Evolutionary conservation across 2,888 invertebrate species (phyloP).

Genomic region (Drosophila barbarae): DNA sequence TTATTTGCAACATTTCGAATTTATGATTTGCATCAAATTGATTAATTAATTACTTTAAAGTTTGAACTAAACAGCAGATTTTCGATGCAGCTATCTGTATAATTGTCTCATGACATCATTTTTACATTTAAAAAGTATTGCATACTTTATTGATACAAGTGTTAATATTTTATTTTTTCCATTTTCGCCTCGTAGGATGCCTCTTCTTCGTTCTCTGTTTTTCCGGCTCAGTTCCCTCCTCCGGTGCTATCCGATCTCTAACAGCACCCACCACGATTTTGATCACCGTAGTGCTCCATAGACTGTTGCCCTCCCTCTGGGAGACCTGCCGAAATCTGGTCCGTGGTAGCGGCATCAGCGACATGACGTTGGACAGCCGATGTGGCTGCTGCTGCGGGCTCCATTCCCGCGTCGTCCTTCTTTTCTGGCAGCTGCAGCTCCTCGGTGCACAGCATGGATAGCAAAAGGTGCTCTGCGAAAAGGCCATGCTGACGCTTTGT

Average conservation of each 20-base stretch:
- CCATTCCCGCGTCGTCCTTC: neutral
- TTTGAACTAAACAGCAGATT: neutral
- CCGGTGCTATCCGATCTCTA: neutral
- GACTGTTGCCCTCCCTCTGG: neutral
- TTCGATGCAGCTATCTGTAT: neutral
- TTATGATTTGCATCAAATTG: neutral
- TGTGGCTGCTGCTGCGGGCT: constrained; percentile 8
- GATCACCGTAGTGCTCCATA: neutral
- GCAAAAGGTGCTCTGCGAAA: constrained; percentile 53
- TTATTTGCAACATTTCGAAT: neutral
- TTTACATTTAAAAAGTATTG: neutral
- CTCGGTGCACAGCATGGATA: constrained; percentile 50
- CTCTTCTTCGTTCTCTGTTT: no score
- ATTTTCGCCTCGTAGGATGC: neutral
- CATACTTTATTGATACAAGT: neutral
- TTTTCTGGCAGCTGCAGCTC: constrained; percentile 22
- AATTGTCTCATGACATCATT: neutral
- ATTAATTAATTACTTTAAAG: neutral
- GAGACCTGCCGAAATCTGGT: neutral
- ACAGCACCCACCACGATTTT: neutral
- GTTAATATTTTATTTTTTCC: neutral
- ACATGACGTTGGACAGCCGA: neutral
- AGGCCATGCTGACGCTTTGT: constrained; percentile 29
- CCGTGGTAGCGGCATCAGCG: constrained; percentile 31
- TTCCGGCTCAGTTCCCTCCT: no score